A percentile compares a stretch with the other conserved stretches of the same genome.
These are phyloP conservation scores for Melieria omissa DNA, from an alignment of 2,888 invertebrate genomes.

Conservation along the genomic window DNA sequence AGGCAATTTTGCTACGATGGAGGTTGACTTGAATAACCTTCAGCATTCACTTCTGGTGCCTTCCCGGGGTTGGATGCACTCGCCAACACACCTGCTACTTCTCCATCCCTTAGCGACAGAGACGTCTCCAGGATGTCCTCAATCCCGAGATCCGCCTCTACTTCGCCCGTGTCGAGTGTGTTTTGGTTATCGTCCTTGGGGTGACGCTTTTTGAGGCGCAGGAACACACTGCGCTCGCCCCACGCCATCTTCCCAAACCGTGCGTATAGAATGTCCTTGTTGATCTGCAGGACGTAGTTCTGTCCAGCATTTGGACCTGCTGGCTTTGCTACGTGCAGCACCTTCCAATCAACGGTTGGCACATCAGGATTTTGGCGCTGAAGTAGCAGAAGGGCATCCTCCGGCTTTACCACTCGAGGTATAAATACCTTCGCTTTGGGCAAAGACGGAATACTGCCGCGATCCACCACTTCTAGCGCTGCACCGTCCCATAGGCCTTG, in stretches of 20 bases:
- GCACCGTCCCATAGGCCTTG: background rate
- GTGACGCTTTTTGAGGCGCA: slow-evolving; percentile 14
- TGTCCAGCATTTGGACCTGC: background rate
- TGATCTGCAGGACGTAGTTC: no score
- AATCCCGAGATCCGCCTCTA: background rate
- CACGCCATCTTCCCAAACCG: slow-evolving; percentile 5
- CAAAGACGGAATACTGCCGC: background rate
- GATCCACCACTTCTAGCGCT: background rate
- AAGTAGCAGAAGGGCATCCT: background rate
- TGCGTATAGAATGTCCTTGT: no score
- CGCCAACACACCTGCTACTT: background rate
- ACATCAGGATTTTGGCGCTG: slow-evolving; percentile 9
- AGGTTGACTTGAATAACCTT: slow-evolving; percentile 11
- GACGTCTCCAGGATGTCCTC: slow-evolving; percentile 8
- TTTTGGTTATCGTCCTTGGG: slow-evolving; percentile 1
- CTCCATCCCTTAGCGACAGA: background rate
- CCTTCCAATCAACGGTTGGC: slow-evolving; percentile 6
- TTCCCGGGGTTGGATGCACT: background rate
- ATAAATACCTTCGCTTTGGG: slow-evolving; percentile 15
- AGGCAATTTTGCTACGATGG: background rate
- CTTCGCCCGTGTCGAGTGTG: slow-evolving; percentile 1
- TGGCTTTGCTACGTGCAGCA: slow-evolving; percentile 3
- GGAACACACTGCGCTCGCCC: background rate
- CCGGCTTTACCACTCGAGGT: background rate
- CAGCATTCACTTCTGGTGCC: slow-evolving; percentile 6